Base-by-base conservation (phyloP, 2,797 vertebrate genomes). In the Poecilia gillii region DNA sequence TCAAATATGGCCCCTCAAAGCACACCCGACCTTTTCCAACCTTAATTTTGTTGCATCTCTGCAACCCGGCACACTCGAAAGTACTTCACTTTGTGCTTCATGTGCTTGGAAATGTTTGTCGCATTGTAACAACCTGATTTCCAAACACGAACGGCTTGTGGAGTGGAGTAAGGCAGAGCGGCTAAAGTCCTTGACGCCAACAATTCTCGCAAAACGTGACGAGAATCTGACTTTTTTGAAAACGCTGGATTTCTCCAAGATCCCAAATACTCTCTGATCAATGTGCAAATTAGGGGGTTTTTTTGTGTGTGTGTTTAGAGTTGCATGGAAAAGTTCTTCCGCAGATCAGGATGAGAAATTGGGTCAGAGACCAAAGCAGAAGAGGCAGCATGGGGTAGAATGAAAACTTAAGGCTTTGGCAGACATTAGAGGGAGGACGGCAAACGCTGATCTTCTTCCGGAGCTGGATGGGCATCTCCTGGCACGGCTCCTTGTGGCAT, bases 41-140 rank as follows among this genome's bases (percentile, higher is more conserved):
- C 11, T 36, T 36, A 18, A 62, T 83, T 93, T 81, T 83, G 75
- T 83, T 46, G 23, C 46, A 75, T 68, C 73, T 78, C 4, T 3
- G 36, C 49, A 72, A 62, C 39, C 73, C 80, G 6, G 5, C 41
- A 33, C 23, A 33, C 45, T 59, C 74, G 8, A 87, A 81, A 75
- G 85, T 64, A 81, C 59, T 66, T 70, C 43, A 75, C 45, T 59
- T 16, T 9, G 20, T 66, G 77, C 74, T 81, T 39, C 51, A 51
- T 74, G 88, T 88, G 87, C 89, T 90, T 86, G 87, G 57, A 64
- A 76, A 33, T 20, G 28, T 81, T 85, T 43, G 55, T 72, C 73
- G 76, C n/a, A 6, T 53, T 39, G 71, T 33, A 46, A 33, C 76
- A 53, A 73, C 77, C 80, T 79, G 71, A n/a, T 81, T 85, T 75